phyloP scores from a whole-genome alignment of 2,797 vertebrate genomes.

The Carapus acus region DNA sequence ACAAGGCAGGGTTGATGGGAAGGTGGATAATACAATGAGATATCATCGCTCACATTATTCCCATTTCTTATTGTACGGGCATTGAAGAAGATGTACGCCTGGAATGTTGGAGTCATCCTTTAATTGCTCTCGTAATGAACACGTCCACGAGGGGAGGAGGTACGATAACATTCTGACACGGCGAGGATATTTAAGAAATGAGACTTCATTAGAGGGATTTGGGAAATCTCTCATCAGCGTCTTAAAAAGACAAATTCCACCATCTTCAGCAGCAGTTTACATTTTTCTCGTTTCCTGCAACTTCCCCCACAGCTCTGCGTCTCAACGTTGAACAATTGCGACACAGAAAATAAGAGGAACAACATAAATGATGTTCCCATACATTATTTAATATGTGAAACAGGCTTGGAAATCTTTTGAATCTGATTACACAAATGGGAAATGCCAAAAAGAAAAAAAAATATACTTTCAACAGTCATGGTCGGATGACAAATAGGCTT shows the following conservation, averaged over 20 bases:
- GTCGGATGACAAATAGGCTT: slow-evolving; percentile 50
- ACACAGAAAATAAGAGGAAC: slow-evolving; percentile 36
- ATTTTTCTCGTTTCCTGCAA: slow-evolving; percentile 28
- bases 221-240: slow-evolving; percentile 40
- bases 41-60: slow-evolving; percentile 46
- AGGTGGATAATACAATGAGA: slow-evolving; percentile 51
- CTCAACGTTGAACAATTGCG: slow-evolving; percentile 46
- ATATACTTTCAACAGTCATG: slow-evolving; percentile 29
- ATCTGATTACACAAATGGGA: slow-evolving; percentile 56
- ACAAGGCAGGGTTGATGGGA: slow-evolving; percentile 57
- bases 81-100: slow-evolving; percentile 18
- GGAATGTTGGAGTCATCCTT: slow-evolving; percentile 20
- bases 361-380: slow-evolving; percentile 23
- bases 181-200: slow-evolving; percentile 16
- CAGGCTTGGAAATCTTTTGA: slow-evolving; percentile 58
- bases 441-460: slow-evolving; percentile 23
- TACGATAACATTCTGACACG: slow-evolving; percentile 28
- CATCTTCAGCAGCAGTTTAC: slow-evolving; percentile 20
- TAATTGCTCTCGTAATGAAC: slow-evolving; percentile 48
- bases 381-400: slow-evolving; percentile 65
- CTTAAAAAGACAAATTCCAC: slow-evolving; percentile 27
- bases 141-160: slow-evolving; percentile 35
- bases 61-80: slow-evolving; percentile 40
- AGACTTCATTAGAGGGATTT: slow-evolving; percentile 36
- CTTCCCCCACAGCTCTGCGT: slow-evolving; percentile 49